Evolutionary conservation across 2,888 invertebrate genomes (phyloP).

Genomic region (Macaria notata): DNA sequence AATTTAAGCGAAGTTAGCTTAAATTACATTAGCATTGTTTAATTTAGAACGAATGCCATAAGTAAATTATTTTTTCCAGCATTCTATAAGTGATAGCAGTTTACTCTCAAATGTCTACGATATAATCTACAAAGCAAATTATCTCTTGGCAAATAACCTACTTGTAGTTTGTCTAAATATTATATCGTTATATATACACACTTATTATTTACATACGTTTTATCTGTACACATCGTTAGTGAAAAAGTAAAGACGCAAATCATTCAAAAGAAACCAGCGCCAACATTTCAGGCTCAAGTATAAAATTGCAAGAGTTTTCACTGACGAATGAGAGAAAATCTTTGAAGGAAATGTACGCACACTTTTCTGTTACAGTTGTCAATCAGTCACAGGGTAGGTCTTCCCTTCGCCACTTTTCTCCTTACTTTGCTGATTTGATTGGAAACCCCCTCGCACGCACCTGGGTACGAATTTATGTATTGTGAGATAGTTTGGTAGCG

Average conservation of each 20-base stretch:
- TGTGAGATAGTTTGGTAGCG: constrained; percentile 23
- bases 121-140: too few relatives aligned
- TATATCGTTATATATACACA: too few relatives aligned
- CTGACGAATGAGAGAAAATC: constrained; percentile 56
- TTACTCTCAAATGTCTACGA: too few relatives aligned
- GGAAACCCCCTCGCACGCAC: constrained; percentile 72
- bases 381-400: constrained; percentile 67
- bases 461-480: constrained; percentile 50
- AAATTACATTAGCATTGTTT: too few relatives aligned
- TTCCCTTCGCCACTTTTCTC: constrained; percentile 59
- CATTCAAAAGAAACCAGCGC: constrained; percentile 4
- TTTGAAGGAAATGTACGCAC: constrained; percentile 53
- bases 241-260: not conserved
- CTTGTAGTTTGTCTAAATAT: too few relatives aligned
- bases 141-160: too few relatives aligned
- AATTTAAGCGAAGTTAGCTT: too few relatives aligned
- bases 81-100: too few relatives aligned
- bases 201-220: too few relatives aligned
- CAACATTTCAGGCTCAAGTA: constrained; percentile 16
- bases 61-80: too few relatives aligned
- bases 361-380: constrained; percentile 57
- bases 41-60: too few relatives aligned
- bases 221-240: too few relatives aligned
- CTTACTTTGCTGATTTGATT: constrained; percentile 72
- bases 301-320: constrained; percentile 23